Percentiles rank a stretch among this genome's conserved stretches.
Conservation (phyloP, 2,888 invertebrate species). For the Idaea aversata region DNA sequence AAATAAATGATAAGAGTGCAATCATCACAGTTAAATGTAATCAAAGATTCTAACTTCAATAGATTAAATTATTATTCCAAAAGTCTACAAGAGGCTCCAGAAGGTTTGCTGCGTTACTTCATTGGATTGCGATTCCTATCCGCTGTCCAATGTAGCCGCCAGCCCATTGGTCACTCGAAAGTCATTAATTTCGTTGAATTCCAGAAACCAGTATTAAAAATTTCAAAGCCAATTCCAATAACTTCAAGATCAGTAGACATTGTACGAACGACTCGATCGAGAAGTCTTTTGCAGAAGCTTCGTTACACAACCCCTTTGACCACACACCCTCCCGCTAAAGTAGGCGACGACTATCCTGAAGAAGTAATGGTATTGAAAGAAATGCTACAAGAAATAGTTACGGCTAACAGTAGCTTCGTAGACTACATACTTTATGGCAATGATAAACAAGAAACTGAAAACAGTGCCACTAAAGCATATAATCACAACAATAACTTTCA, state of each 20-base stretch:
- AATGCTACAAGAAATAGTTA: constrained; percentile 23
- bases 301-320: neutral
- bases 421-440: constrained; percentile 24
- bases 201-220: neutral
- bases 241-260: neutral
- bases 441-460: neutral
- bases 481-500: no score
- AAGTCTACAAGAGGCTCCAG: no score
- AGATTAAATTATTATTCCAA: no score
- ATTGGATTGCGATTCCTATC: no score
- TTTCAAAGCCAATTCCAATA: neutral
- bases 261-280: neutral
- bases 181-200: neutral
- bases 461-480: no score
- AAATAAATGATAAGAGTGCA: no score
- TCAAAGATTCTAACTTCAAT: no score
- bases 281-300: neutral
- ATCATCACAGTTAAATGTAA: no score
- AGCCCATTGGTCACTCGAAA: no score
- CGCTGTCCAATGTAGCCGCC: no score
- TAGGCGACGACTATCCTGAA: constrained; percentile 7
- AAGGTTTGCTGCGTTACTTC: no score
- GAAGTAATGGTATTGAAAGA: constrained; percentile 20
- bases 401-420: constrained; percentile 16
- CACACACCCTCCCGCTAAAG: neutral